These are phyloP conservation scores for Cheilosia urbana DNA, from an alignment of 2,888 invertebrate genomes.

Conservation along the genomic window DNA sequence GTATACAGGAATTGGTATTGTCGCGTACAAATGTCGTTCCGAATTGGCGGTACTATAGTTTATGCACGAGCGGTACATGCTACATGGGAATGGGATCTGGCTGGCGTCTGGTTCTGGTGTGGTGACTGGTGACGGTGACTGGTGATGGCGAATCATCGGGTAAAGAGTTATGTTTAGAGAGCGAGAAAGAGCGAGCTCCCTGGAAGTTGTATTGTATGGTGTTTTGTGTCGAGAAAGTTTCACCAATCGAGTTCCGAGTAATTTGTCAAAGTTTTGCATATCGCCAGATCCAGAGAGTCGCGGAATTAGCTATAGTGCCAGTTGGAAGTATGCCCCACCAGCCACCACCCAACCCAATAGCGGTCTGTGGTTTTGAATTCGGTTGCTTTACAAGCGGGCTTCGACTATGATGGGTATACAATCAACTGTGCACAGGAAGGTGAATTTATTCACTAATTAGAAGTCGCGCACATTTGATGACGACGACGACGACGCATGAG, in stretches of 20 bases:
- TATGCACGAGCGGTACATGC: neutral
- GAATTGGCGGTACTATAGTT: conserved; percentile 3
- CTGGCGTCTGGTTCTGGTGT: no score
- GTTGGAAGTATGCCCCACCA: neutral
- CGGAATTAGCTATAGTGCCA: conserved; percentile 53
- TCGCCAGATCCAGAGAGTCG: conserved; percentile 40
- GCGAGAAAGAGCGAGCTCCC: neutral
- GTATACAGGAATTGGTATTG: conserved; percentile 61
- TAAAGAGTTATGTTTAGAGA: conserved; percentile 50
- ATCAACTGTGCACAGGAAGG: conserved; percentile 6
- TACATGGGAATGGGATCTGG: neutral
- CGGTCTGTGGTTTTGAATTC: conserved; percentile 30
- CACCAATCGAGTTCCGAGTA: conserved; percentile 69
- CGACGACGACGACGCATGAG: conserved; percentile 6
- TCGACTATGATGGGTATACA: conserved; percentile 1
- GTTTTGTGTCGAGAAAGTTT: conserved; percentile 52
- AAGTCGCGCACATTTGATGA: conserved; percentile 40
- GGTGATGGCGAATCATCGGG: neutral
- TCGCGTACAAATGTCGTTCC: conserved; percentile 51
- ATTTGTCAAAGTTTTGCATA: conserved; percentile 71
- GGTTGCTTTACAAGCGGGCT: conserved; percentile 32
- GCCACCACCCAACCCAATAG: no score
- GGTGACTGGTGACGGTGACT: no score
- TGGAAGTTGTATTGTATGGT: conserved; percentile 40
- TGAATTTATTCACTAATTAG: conserved; percentile 48